These are phyloP conservation scores for Camponotus pennsylvanicus DNA, from an alignment of 1,140 invertebrate species.

Conservation along the genomic window DNA sequence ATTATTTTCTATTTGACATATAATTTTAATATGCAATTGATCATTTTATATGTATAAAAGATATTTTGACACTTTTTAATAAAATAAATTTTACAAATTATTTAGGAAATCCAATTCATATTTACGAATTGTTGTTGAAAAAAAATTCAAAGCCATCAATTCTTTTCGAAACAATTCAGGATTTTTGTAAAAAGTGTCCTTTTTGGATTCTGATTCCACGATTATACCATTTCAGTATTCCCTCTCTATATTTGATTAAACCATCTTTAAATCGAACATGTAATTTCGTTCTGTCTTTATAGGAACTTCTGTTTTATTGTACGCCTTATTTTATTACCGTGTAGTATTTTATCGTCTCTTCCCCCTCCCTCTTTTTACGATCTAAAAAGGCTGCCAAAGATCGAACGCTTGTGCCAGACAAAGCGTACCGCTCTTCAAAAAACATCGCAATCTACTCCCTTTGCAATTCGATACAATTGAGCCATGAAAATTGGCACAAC, in stretches of 20 bases:
- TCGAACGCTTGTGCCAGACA: constrained; percentile 29
- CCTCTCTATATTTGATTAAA: constrained; percentile 36
- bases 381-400: constrained; percentile 25
- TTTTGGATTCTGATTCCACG: background rate
- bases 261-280: constrained; percentile 46
- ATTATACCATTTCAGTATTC: background rate
- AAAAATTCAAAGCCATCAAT: background rate
- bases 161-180: background rate
- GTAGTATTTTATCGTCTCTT: constrained; percentile 53
- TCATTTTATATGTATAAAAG: background rate
- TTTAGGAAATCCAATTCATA: background rate
- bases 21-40: background rate
- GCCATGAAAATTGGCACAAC: constrained; percentile 3
- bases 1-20: background rate
- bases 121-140: background rate
- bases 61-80: background rate
- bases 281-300: constrained; percentile 55
- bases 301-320: constrained; percentile 35
- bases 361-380: background rate
- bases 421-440: constrained; percentile 8
- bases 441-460: background rate
- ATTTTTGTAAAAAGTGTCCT: background rate
- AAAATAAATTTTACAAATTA: background rate
- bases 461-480: background rate
- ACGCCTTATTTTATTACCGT: constrained; percentile 53